Evolutionary conservation across 2,113 vertebrate species (phyloP).

Genomic region (Herpetotheres cachinnans): DNA sequence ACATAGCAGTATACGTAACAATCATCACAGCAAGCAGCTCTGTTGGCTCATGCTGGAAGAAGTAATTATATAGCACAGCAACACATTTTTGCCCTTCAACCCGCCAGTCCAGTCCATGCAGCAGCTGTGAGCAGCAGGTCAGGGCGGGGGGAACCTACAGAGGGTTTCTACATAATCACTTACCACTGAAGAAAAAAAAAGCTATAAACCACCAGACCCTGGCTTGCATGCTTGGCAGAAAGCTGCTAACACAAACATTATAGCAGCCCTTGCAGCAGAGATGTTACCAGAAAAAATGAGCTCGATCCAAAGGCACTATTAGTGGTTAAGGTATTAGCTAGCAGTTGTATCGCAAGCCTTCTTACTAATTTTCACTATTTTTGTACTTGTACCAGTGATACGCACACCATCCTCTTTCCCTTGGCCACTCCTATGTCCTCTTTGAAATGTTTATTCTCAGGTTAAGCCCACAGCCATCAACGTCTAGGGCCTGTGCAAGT

Average conservation of each 20-base stretch:
- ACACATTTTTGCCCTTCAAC: constrained; percentile 54
- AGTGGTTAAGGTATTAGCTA: neutral
- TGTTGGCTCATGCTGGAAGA: constrained; percentile 54
- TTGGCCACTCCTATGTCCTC: neutral
- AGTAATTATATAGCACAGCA: constrained; percentile 50
- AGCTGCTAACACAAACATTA: constrained; percentile 47
- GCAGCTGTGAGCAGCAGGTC: constrained; percentile 16
- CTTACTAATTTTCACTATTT: neutral
- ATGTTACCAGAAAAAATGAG: constrained; percentile 51
- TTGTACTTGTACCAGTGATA: neutral
- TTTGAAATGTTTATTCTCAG: neutral
- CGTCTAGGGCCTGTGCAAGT: neutral
- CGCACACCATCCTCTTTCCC: neutral
- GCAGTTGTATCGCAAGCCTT: neutral
- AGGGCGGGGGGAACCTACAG: neutral
- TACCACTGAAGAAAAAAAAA: neutral
- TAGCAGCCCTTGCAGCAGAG: constrained; percentile 31
- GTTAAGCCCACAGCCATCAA: neutral
- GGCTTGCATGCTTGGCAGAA: constrained; percentile 5
- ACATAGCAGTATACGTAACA: constrained; percentile 45
- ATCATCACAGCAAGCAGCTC: constrained; percentile 41
- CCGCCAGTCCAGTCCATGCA: constrained; percentile 36
- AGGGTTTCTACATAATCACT: neutral
- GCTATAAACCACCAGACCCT: neutral
- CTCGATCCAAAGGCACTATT: neutral